Evolutionary conservation across 1,140 invertebrate genomes (phyloP).

Genomic region (Leptinotarsa defecta): DNA sequence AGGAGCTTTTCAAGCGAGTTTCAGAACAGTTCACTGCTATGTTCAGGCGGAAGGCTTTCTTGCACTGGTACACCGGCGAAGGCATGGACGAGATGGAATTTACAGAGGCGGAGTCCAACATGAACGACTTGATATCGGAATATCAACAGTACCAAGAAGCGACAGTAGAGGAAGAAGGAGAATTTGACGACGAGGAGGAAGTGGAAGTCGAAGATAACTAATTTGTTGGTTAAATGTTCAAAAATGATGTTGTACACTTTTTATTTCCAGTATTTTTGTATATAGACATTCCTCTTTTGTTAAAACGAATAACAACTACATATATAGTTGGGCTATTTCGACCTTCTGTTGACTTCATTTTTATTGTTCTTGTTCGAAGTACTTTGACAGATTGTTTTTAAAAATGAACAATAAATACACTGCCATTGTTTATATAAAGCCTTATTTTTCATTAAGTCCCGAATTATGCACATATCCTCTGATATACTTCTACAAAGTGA

Average conservation of each 20-base stretch:
- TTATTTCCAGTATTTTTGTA: slow-evolving; percentile 22
- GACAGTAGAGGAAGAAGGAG: slow-evolving; percentile 70
- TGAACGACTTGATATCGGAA: slow-evolving; percentile 84
- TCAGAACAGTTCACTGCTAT: slow-evolving; percentile 72
- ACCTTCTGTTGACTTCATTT: neutral
- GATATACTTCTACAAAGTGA: too few relatives aligned
- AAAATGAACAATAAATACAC: neutral
- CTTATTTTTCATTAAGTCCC: too few relatives aligned
- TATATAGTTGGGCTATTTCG: neutral
- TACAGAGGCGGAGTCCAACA: slow-evolving; percentile 77
- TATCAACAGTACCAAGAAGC: slow-evolving; percentile 89
- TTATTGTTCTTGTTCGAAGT: neutral
- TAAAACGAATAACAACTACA: neutral
- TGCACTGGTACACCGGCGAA: slow-evolving; percentile 78
- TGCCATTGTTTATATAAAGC: too few relatives aligned
- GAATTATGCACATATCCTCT: too few relatives aligned
- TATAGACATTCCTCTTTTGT: slow-evolving; percentile 30
- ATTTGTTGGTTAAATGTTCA: slow-evolving; percentile 30
- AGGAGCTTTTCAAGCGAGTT: slow-evolving; percentile 71
- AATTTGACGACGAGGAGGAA: slow-evolving; percentile 70
- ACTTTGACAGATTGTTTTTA: neutral
- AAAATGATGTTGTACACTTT: neutral
- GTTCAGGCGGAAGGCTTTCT: slow-evolving; percentile 83
- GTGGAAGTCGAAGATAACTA: slow-evolving; percentile 60
- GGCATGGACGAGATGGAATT: slow-evolving; percentile 88